phyloP scores from a whole-genome alignment of 2,888 invertebrate genomes.

The Dryobota labecula region DNA sequence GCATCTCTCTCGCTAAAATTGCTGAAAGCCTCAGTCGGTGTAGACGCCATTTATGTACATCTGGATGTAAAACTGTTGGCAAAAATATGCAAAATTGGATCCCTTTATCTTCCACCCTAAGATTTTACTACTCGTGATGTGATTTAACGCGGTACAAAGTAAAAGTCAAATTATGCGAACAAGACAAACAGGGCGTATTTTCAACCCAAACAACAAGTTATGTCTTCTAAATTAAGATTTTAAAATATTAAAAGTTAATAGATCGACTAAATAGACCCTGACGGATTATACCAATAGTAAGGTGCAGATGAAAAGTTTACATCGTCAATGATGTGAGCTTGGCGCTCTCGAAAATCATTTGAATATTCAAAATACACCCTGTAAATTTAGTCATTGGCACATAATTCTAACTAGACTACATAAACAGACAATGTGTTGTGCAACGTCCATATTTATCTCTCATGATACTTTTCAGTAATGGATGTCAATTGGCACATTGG shows the following conservation, averaged over 20 bases:
- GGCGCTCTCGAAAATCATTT: neutral
- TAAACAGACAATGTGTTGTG: slow-evolving; percentile 25
- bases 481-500: slow-evolving; percentile 37
- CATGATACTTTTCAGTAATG: slow-evolving; percentile 21
- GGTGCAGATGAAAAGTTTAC: neutral
- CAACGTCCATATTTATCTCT: slow-evolving; percentile 15
- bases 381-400: slow-evolving; percentile 21
- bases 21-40: slow-evolving; percentile 12
- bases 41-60: slow-evolving; percentile 30
- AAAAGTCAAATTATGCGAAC: slow-evolving; percentile 6
- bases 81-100: slow-evolving; percentile 42
- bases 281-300: neutral
- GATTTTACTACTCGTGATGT: slow-evolving; percentile 8
- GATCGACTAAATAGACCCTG: neutral
- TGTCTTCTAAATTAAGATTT: neutral
- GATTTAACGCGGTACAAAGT: slow-evolving; percentile 4
- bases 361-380: slow-evolving; percentile 33
- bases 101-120: slow-evolving; percentile 14
- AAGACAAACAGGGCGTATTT: slow-evolving; percentile 29
- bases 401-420: slow-evolving; percentile 17
- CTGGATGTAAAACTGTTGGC: slow-evolving; percentile 37
- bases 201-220: neutral
- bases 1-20: slow-evolving; percentile 14
- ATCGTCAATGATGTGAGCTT: neutral
- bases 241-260: neutral